Evolutionary conservation across 2,113 vertebrate genomes (phyloP).

Genomic region (Lontra canadensis): DNA sequence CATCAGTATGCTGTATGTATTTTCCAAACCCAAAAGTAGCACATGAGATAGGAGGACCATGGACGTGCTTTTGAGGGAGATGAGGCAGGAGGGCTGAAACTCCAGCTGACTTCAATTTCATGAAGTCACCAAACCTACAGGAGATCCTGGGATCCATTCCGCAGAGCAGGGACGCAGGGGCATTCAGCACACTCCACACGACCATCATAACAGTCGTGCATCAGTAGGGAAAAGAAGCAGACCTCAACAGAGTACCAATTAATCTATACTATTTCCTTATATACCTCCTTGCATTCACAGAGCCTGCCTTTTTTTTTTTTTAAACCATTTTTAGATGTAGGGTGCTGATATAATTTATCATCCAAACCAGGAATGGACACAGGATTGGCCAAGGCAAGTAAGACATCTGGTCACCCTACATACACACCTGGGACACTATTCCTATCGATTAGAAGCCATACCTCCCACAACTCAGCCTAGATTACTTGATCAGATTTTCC

Average conservation of each 20-base stretch:
- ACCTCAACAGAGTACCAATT: neutral
- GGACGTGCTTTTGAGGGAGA: neutral
- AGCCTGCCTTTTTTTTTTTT: neutral
- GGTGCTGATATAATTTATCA: neutral
- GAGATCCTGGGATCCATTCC: neutral
- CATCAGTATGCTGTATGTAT: neutral
- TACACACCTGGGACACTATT: neutral
- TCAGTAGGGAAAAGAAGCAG: neutral
- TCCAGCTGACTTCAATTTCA: neutral
- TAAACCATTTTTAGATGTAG: neutral
- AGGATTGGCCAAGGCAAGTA: neutral
- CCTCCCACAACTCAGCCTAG: neutral
- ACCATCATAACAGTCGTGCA: neutral
- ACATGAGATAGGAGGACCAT: neutral
- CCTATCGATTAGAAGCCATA: neutral
- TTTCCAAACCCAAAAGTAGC: neutral
- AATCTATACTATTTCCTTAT: neutral
- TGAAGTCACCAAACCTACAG: neutral
- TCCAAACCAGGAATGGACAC: neutral
- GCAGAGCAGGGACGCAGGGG: neutral
- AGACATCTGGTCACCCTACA: neutral
- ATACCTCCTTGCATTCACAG: neutral
- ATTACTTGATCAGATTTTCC: slow-evolving; percentile 1
- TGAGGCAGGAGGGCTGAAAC: neutral
- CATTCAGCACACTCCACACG: neutral